Percentiles rank a stretch among this genome's conserved stretches.
These are phyloP conservation scores for Myotis pilosus DNA, from an alignment of 2,797 vertebrate species.

Conservation along the genomic window DNA sequence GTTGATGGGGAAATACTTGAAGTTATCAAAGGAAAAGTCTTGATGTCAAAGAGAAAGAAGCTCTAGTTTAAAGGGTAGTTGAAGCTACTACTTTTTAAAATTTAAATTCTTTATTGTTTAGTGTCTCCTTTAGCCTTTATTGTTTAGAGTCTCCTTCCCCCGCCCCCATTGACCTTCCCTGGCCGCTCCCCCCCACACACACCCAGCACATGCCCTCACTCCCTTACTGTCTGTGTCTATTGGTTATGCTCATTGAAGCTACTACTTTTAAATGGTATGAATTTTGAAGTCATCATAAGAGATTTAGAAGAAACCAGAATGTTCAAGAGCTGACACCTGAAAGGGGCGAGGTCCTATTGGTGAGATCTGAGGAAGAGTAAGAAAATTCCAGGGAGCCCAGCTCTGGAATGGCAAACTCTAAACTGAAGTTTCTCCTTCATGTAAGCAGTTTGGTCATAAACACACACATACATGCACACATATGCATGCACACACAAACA, in stretches of 20 bases:
- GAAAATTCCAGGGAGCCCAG: conserved; percentile 63
- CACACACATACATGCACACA: not conserved
- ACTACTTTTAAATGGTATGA: conserved; percentile 76
- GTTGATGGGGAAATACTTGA: conserved; percentile 69
- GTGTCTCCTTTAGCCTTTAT: too few species aligned
- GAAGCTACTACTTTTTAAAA: conserved; percentile 67
- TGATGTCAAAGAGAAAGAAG: conserved; percentile 75
- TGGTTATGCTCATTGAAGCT: conserved; percentile 47
- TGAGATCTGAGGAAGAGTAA: conserved; percentile 57
- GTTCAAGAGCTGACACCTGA: conserved; percentile 63
- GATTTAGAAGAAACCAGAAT: conserved; percentile 67
- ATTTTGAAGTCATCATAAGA: conserved; percentile 77
- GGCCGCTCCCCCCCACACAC: too few species aligned
- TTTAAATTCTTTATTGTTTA: too few species aligned
- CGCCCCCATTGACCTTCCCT: too few species aligned
- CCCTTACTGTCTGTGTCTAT: too few species aligned
- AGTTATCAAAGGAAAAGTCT: conserved; percentile 78
- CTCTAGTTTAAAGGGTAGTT: conserved; percentile 51
- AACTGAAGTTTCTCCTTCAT: not conserved
- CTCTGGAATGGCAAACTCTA: conserved; percentile 29
- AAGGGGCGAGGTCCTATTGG: conserved; percentile 40
- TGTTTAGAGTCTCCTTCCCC: too few species aligned
- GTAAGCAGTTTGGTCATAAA: conserved; percentile 34
- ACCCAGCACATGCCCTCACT: too few species aligned
- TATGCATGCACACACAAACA: conserved; percentile 19